Percentiles rank a stretch among this genome's conserved stretches.
phyloP scores from a whole-genome alignment of 2,797 vertebrate species.

The Garrulus glandarius region DNA sequence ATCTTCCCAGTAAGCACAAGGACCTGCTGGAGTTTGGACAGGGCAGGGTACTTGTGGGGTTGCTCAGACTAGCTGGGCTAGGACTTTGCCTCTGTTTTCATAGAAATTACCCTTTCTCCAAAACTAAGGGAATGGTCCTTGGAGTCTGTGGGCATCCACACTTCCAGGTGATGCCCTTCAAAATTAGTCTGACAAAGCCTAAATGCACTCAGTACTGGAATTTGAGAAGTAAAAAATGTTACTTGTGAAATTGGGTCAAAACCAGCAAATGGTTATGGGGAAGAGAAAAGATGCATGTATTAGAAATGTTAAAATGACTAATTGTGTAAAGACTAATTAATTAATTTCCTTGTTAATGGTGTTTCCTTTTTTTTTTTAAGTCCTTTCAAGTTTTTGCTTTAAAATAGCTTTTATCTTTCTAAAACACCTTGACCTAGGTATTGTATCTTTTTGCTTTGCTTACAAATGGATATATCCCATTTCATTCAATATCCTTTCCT shows the following conservation, averaged over 20 bases:
- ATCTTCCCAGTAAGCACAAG: not conserved
- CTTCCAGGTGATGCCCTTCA: not conserved
- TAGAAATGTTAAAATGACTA: not conserved
- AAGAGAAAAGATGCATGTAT: not conserved
- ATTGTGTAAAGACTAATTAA: not conserved
- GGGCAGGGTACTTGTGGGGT: not conserved
- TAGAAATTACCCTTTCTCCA: not conserved
- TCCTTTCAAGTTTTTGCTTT: not conserved
- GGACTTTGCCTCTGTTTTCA: not conserved
- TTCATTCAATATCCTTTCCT: not conserved
- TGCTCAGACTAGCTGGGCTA: not conserved
- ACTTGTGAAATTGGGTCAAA: not conserved
- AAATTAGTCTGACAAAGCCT: not conserved
- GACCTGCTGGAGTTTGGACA: not conserved
- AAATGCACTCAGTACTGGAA: not conserved
- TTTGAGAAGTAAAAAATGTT: not conserved
- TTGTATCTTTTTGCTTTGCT: not conserved
- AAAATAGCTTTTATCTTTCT: not conserved
- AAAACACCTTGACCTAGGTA: not conserved
- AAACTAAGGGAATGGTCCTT: not conserved
- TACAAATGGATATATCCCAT: not conserved
- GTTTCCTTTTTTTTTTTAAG: too few relatives aligned
- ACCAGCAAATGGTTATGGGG: not conserved
- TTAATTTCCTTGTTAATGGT: not conserved
- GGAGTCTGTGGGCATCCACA: accelerated